Evolutionary conservation across 2,113 vertebrate species (phyloP), one percentile per base, ranked within the genome.

Genomic region (Ceyx melanurus): DNA sequence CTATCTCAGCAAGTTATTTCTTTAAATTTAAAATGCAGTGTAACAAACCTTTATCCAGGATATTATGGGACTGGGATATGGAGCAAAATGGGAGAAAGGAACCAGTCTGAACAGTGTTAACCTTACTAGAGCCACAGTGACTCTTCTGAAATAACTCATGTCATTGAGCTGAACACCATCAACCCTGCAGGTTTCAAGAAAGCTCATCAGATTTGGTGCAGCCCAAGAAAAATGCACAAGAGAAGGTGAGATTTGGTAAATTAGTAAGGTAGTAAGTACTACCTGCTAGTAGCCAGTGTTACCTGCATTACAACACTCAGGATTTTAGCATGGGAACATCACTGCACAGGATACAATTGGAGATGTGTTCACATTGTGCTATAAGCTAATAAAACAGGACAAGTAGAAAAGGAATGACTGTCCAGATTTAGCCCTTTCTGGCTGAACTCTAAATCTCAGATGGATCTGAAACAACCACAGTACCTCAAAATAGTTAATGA

Each of bases 1-100:
- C 29, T 70, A 40, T 48, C 71, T 51, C 75, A 62, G 94, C 8
- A 82, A 72, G 13, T 79, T 90, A 85, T 79, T 81, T 81, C 40
- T 40, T 81, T 80, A 65, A 4, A 68, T 72, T 84, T 94, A 67
- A 82, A 73, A 82, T 40, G 61, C 26, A 72, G 14, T 37, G 2
- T 81, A 91, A 56, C 16, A 81, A 64, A 1, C 5, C 10, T 60
- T 35, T 83, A 43, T 40, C 42, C 40, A 60, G 68, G 16, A 29
- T 22, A 51, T 46, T 60, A 57, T 8, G 35, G 20, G 28, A 54
- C 26, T 56, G n/a, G 2, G 4, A 73, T 33, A 80, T 15, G 6
- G 28, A 68, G 28, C 80, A 70, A 64, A 28, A 76, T 7, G 23
- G 13, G 13, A 79, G 43, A 37, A 76, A 79, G 48, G 21, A 86